Evolutionary conservation across 2,888 invertebrate genomes (phyloP).

Genomic region (Chymomyza amoena): DNA sequence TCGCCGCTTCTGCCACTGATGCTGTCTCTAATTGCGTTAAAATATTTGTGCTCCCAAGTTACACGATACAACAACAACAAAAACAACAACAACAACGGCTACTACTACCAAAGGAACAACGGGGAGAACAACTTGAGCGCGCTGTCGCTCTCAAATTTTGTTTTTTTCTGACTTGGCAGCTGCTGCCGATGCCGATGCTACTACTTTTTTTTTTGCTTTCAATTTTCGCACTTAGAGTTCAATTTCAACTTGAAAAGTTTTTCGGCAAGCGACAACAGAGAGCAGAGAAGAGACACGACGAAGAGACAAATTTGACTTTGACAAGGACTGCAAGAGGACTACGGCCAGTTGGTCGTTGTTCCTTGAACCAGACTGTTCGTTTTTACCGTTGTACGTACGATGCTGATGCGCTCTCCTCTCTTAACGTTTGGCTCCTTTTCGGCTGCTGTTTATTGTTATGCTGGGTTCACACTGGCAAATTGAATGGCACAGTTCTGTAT

Average conservation of each 20-base stretch:
- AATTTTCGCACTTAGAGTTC: constrained; percentile 51
- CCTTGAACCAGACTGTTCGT: constrained; percentile 23
- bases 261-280: constrained; percentile 21
- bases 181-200: constrained; percentile 13
- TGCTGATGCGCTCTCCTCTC: constrained; percentile 20
- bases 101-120: background rate
- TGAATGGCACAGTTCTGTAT: no score
- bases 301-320: constrained; percentile 43
- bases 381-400: constrained; percentile 34
- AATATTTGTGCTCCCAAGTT: constrained; percentile 69
- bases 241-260: constrained; percentile 66
- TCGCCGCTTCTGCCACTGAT: constrained; percentile 28
- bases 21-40: constrained; percentile 74
- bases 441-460: constrained; percentile 7
- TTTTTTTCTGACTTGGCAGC: constrained; percentile 44
- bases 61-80: constrained; percentile 21
- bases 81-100: constrained; percentile 38
- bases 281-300: constrained; percentile 11
- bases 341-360: constrained; percentile 1
- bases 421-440: constrained; percentile 1
- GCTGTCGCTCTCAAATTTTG: constrained; percentile 50
- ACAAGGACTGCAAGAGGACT: constrained; percentile 18
- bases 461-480: no score
- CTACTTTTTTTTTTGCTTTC: constrained; percentile 45
- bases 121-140: background rate